Evolutionary conservation across 2,888 invertebrate genomes (phyloP).

Genomic region (Camptogramma bilineatum): DNA sequence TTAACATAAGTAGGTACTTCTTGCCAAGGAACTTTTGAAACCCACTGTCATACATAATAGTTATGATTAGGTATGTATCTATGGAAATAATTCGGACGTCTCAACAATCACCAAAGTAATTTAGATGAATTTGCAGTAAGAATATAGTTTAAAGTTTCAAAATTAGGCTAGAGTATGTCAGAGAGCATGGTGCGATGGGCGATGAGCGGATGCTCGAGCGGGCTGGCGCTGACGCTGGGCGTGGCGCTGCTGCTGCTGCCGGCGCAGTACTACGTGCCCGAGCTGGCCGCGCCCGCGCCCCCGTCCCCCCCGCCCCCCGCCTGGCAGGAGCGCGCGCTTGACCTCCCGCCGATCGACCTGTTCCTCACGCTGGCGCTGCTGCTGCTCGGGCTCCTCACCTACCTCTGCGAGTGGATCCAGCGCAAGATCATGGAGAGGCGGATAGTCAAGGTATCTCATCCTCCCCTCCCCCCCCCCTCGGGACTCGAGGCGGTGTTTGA

Average conservation of each 20-base stretch:
- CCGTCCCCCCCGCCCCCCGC: constrained; percentile 24
- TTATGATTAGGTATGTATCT: too few relatives aligned
- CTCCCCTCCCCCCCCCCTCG: background rate
- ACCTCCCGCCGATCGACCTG: constrained; percentile 63
- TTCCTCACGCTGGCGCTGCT: constrained; percentile 59
- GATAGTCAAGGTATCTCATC: constrained; percentile 63
- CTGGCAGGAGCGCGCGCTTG: constrained; percentile 29
- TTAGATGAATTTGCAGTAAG: constrained; percentile 28
- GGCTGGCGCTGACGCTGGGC: constrained; percentile 63
- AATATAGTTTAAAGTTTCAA: constrained; percentile 18
- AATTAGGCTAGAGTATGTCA: constrained; percentile 25
- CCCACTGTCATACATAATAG: background rate
- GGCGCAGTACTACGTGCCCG: constrained; percentile 67
- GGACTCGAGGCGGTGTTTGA: background rate
- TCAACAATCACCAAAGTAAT: constrained; percentile 33
- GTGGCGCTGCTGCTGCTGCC: constrained; percentile 67
- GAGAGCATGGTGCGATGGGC: constrained; percentile 56
- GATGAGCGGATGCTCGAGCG: constrained; percentile 62
- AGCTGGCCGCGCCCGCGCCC: constrained; percentile 44
- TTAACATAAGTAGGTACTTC: background rate
- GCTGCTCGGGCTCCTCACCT: constrained; percentile 56
- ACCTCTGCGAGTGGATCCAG: constrained; percentile 73
- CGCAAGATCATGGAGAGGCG: constrained; percentile 73
- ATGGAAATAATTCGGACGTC: constrained; percentile 44
- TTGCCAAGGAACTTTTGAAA: background rate